Evolutionary conservation across 2,888 invertebrate species (phyloP), one percentile per base, ranked within the genome.

Genomic region (Lycocerus yunnanus): DNA sequence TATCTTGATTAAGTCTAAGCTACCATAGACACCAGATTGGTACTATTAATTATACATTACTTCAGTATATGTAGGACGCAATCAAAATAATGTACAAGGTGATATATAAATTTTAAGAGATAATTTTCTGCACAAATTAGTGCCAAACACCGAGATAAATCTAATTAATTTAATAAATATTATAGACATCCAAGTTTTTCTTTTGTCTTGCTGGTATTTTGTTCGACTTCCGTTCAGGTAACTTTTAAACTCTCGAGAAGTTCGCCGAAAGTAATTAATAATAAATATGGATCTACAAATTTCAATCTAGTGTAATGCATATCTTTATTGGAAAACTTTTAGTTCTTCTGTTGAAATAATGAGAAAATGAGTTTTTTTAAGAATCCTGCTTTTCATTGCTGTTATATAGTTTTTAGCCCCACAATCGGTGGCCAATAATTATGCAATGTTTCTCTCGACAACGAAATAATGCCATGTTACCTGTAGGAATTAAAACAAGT

Each of bases 1-100:
- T 71, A 71, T 59, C 72, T 68, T 68, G 72, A 72, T 67, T 72
- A 72, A 72, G 72, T 71, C 43, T 59, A 27, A 27, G 68, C 21
- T 60, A 58, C 13, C 27, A 21, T 27, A 21, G 15, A 20, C 59
- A 58, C 21, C 65, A 58, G 63, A 20, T 73, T 73, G 58, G 69
- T 63, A 18, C 21, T 66, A 43, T 66, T 58, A 68, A 68, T 68
- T 63, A 15, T 63, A 18, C 61, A 18, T 63, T 18, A 63, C 61
- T 63, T 63, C 16, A 3, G 61, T 18, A 14, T 18, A 18, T 9
- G 16, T 18, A 18, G 16, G 18, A 18, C 20, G 15, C 16, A 18
- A 63, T 63, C 18, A 63, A 63, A 63, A 63, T 63, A 63, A 15
- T 60, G 60, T 60, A 60, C 60, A 60, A 63, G n/a, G 61, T 16